Base-by-base conservation (phyloP, 2,113 vertebrate species). In the Zapornia atra region DNA sequence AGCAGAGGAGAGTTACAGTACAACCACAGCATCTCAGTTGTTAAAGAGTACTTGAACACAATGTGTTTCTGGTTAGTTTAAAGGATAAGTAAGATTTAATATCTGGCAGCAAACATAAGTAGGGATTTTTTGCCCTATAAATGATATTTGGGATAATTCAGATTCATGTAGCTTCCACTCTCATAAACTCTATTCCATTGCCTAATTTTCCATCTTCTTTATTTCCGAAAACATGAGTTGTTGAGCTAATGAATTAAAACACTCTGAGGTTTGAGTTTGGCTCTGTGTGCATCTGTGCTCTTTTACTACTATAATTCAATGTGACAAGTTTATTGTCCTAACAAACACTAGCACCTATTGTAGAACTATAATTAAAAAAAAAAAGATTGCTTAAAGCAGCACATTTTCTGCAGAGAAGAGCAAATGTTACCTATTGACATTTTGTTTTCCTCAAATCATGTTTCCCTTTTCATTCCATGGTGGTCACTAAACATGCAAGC, bases 21-120 rank as follows among this genome's bases (percentile, higher is more conserved):
- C 82, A 95, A 95, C 91, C 70, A 1, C 97, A 92, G 57, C 71
- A 83, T 96, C 96, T 95, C 79, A 95, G 95, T 94, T 88, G 92
- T 96, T 97, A 95, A 96, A 94, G 69, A 91, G 82, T 90, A 16
- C 96, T 97, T 95, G 71, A 86, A 92, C 75, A 85, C 96, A 98
- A 98, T 98, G 95, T 98, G 98, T 97, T 98, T 98, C 96, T 98
- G 93, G 88, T 98, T 98, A 98, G 96, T 97, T 98, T 98, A 97
- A 97, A 95, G 96, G 88, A 97, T 98, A 98, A 98, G 97, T 97
- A 98, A 98, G 95, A 98, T 97, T 98, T 98, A 98, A 97, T 98
- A 97, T 96, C 91, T 98, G 97, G 97, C 97, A 97, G 95, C 54
- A 90, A 98, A 91, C 71, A 95, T 64, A 69, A 72, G 61, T 19